These are phyloP conservation scores for Clostera curtula DNA, from an alignment of 2,888 invertebrate species.

Conservation along the genomic window DNA sequence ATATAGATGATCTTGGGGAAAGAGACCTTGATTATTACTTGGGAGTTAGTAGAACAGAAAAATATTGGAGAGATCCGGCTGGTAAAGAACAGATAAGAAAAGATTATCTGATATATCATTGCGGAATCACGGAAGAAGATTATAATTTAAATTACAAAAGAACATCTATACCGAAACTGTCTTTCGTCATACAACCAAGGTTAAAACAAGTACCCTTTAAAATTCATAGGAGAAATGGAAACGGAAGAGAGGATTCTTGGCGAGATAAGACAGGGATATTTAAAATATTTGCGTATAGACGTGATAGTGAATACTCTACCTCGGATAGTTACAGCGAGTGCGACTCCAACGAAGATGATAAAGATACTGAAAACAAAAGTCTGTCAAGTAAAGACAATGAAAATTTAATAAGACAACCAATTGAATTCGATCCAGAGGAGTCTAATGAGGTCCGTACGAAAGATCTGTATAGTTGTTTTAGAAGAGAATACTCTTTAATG, in stretches of 20 bases:
- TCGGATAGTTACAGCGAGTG: conserved; percentile 68
- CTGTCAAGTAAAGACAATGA: conserved; percentile 19
- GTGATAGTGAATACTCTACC: conserved; percentile 54
- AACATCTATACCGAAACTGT: conserved; percentile 26
- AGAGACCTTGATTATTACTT: conserved; percentile 61
- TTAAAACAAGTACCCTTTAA: conserved; percentile 65
- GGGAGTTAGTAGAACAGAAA: conserved; percentile 55
- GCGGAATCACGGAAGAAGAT: conserved; percentile 57
- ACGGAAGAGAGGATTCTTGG: conserved; percentile 52
- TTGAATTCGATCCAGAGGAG: conserved; percentile 21
- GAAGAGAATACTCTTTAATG: too few relatives aligned
- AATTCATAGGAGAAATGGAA: conserved; percentile 46
- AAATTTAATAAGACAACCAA: conserved; percentile 27
- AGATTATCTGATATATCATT: conserved; percentile 61
- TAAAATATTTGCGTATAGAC: conserved; percentile 49
- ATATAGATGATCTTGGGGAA: conserved; percentile 46
- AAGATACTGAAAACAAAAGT: conserved; percentile 12
- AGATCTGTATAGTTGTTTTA: background rate
- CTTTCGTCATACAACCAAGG: conserved; percentile 36
- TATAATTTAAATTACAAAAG: conserved; percentile 49
- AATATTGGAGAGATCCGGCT: conserved; percentile 56
- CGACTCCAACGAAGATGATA: conserved; percentile 41
- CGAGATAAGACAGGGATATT: conserved; percentile 54
- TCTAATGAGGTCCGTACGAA: conserved; percentile 12
- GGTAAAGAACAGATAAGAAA: conserved; percentile 58